Evolutionary conservation across 2,888 invertebrate genomes (phyloP).

Genomic region (Andrena minutula): DNA sequence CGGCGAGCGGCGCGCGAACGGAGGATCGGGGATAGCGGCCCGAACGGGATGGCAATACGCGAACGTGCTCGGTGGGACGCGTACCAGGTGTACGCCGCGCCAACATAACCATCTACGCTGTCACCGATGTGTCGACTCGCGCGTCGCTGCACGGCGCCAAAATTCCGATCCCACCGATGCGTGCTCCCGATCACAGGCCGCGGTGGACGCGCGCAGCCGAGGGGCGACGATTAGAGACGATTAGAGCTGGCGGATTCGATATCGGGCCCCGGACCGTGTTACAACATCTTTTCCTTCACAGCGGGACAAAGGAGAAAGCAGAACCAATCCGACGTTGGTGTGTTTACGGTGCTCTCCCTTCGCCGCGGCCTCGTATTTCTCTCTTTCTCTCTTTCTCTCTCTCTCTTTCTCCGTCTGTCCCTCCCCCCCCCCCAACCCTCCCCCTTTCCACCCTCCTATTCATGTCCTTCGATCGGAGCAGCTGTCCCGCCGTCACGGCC

Average conservation of each 20-base stretch:
- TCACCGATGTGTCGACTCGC: conserved; percentile 66
- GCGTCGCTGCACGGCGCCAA: conserved; percentile 78
- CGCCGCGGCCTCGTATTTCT: conserved; percentile 50
- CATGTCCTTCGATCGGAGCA: conserved; percentile 77
- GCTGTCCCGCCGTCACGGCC: conserved; percentile 62
- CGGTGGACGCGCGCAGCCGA: conserved; percentile 13
- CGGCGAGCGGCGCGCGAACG: conserved; percentile 2
- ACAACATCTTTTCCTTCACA: conserved; percentile 69
- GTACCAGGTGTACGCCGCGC: conserved; percentile 36
- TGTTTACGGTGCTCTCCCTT: conserved; percentile 74
- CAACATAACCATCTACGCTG: conserved; percentile 68
- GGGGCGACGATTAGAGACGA: conserved; percentile 11
- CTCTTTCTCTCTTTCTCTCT: conserved; percentile 42
- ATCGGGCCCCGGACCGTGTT: conserved; percentile 57
- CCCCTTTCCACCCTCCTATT: conserved; percentile 40
- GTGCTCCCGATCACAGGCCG: conserved; percentile 13
- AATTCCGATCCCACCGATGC: conserved; percentile 66
- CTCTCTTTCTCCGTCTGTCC: conserved; percentile 43
- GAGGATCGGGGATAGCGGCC: neutral
- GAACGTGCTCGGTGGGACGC: conserved; percentile 23
- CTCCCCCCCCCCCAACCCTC: no score
- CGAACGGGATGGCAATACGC: conserved; percentile 14
- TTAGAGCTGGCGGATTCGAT: conserved; percentile 32
- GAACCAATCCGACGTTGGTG: conserved; percentile 67
- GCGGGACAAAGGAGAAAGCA: conserved; percentile 76